A percentile compares a stretch with the other conserved stretches of the same genome.
Conservation (phyloP, 1,140 invertebrate species). For the Leptonema lineaticorne region DNA sequence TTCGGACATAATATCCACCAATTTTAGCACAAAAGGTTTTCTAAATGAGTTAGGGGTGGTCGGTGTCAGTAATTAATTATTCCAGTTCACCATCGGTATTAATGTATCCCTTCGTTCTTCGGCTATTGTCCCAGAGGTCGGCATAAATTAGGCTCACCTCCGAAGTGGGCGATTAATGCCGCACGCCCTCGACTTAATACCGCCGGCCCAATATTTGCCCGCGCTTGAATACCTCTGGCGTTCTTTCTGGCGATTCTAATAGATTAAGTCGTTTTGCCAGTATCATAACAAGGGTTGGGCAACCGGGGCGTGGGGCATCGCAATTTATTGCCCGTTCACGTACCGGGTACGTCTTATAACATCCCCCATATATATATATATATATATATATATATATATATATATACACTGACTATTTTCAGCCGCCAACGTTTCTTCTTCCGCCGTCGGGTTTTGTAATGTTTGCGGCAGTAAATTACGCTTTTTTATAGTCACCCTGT, state of each 20-base stretch:
- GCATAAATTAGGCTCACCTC: not conserved
- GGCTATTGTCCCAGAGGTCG: not conserved
- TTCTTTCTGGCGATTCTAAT: constrained; percentile 26
- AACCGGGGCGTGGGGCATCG: not conserved
- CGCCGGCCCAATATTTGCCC: not conserved
- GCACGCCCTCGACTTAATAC: not conserved
- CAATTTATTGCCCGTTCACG: constrained; percentile 22
- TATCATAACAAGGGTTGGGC: constrained; percentile 18
- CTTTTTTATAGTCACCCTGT: constrained; percentile 19
- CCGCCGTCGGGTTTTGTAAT: not conserved
- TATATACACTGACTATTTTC: no score
- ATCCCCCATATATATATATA: no score
- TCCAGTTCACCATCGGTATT: not conserved
- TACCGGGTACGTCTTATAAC: not conserved
- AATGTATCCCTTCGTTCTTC: not conserved
- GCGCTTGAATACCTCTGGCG: not conserved
- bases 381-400: no score
- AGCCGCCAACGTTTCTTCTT: no score
- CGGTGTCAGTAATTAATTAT: not conserved
- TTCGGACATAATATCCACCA: no score
- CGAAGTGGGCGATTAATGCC: not conserved
- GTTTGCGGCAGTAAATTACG: constrained; percentile 17
- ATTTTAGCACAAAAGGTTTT: no score
- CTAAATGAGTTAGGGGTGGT: not conserved
- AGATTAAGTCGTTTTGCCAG: constrained; percentile 24